phyloP scores from a whole-genome alignment of 2,113 vertebrate species.

The Colaptes auratus region DNA sequence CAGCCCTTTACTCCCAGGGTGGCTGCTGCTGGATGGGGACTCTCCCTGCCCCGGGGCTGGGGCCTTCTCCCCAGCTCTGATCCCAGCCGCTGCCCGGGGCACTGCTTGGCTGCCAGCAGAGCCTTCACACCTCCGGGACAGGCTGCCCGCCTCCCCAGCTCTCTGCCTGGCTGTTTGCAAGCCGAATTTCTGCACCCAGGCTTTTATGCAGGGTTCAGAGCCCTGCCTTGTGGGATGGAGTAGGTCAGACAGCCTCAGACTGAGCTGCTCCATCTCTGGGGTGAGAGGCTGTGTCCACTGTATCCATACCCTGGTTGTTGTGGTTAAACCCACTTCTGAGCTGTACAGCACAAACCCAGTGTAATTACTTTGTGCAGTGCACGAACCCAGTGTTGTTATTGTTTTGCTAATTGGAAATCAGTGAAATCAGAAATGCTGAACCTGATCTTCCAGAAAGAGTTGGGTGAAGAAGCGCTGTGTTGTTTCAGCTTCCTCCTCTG shows the following conservation, averaged over 20 bases:
- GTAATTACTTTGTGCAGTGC: not conserved
- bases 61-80: not conserved
- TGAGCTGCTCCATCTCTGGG: not conserved
- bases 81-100: not conserved
- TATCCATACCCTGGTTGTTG: accelerated
- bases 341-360: not conserved
- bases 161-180: not conserved
- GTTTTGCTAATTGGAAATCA: not conserved
- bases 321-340: not conserved
- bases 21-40: not conserved
- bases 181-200: not conserved
- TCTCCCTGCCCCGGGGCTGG: not conserved
- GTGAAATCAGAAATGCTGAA: not conserved
- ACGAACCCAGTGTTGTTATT: not conserved
- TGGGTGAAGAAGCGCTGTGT: not conserved
- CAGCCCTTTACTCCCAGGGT: not conserved
- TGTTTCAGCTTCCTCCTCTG: not conserved
- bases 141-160: not conserved
- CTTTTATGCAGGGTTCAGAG: not conserved
- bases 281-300: accelerated
- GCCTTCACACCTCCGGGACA: not conserved
- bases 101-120: not conserved
- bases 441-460: not conserved
- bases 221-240: not conserved
- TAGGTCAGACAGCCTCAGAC: accelerated